Base-by-base conservation (phyloP, 2,797 vertebrate species). In the Morelia viridis region DNA sequence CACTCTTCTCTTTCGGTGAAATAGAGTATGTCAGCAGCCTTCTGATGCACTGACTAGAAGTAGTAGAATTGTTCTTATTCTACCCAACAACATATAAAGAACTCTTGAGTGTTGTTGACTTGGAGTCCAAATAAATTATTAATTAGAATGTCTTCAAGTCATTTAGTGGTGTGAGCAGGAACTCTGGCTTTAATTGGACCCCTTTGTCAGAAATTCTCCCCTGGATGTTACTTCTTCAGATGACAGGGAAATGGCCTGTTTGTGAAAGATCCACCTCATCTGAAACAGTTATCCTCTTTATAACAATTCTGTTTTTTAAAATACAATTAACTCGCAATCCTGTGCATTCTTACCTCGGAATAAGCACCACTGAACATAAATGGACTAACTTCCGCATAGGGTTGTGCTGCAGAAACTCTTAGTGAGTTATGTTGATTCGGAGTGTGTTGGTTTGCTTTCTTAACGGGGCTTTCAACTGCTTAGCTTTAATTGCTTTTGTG, bases 111-210 rank as follows among this genome's bases (percentile, higher is more conserved):
- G 9, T 4, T 17, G 11, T 85, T 64, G 41, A 57, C 64, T 50
- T 89, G n/a, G 53, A 46, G 88, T 76, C 88, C 9, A 89, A 80
- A 22, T 41, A 89, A 89, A 56, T 89, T 58, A 89, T 80, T 57
- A 76, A 35, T 22, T 35, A 22, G 50, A 35, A 71, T 22, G 3
- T 60, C 58, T 17, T 60, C 58, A 60, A 60, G 58, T 60, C 58
- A 60, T 60, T 60, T 17, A 22, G 58, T 60, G 19, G 58, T 17
- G 19, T 60, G 19, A 60, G 17, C 19, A 60, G 58, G 5, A 60
- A 60, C 19, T 22, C 58, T 60, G 58, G 58, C 19, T 60, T 60
- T 17, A 22, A 19, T 19, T 22, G 1, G 58, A 60, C 58, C 19
- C 19, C 17, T 60, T 17, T 5, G 58, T 60, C 1, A 17, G 58